phyloP scores from a whole-genome alignment of 2,888 invertebrate genomes.

The Trichacis sp. region DNA sequence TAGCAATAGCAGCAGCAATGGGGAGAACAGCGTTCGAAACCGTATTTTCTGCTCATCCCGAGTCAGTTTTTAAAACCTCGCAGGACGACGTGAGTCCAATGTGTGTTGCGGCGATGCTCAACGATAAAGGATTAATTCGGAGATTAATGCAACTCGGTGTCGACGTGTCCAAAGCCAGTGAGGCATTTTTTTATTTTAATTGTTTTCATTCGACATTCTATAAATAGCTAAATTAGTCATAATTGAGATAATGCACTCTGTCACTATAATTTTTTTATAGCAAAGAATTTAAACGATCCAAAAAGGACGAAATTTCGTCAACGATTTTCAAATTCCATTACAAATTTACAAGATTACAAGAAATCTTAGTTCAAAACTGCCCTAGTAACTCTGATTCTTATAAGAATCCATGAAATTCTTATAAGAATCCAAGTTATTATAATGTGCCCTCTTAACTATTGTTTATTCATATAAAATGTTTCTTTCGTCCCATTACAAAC shows the following conservation, averaged over 20 bases:
- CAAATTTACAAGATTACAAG: too few species aligned
- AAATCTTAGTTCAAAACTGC: too few species aligned
- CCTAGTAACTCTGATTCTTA: too few species aligned
- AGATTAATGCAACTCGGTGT: constrained; percentile 54
- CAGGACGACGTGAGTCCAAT: constrained; percentile 60
- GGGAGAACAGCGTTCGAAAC: constrained; percentile 56
- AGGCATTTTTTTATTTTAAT: constrained; percentile 22
- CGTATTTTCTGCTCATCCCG: constrained; percentile 52
- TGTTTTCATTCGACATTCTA: too few species aligned
- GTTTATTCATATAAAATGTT: too few species aligned
- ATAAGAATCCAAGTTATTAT: too few species aligned
- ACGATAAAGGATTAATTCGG: constrained; percentile 58
- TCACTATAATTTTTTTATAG: background rate
- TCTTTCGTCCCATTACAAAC: too few species aligned
- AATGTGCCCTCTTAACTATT: too few species aligned
- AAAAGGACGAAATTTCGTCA: background rate
- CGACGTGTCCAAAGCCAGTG: constrained; percentile 53
- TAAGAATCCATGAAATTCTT: too few species aligned
- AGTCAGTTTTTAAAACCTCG: constrained; percentile 49
- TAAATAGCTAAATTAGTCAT: too few species aligned
- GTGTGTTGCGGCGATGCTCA: constrained; percentile 61
- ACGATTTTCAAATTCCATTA: too few species aligned
- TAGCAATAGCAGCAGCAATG: constrained; percentile 58
- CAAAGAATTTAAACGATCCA: background rate
- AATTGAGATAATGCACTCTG: too few species aligned